Percentiles rank a stretch among this genome's conserved stretches.
phyloP scores from a whole-genome alignment of 1,140 invertebrate species.

The Drosophila gunungcola region DNA sequence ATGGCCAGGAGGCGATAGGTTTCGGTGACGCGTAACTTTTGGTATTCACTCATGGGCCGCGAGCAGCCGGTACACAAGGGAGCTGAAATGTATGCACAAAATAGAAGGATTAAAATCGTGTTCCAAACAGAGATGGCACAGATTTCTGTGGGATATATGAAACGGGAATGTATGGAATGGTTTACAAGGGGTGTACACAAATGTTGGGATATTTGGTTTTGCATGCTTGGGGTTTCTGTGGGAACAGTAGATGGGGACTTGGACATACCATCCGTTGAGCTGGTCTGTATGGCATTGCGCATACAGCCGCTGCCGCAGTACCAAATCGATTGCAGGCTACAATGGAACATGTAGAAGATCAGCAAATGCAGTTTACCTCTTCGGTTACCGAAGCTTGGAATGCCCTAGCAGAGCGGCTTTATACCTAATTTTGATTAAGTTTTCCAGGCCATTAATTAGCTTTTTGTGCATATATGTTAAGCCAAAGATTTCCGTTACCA shows the following conservation, averaged over 20 bases:
- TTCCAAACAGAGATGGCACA: background rate
- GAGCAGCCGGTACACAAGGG: slow-evolving; percentile 68
- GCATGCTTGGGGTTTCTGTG: background rate
- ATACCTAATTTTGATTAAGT: too few species aligned
- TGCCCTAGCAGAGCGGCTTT: background rate
- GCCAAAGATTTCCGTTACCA: too few species aligned
- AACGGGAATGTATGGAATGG: background rate
- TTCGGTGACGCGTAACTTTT: slow-evolving; percentile 64
- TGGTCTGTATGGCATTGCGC: slow-evolving; percentile 74
- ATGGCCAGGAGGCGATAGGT: slow-evolving; percentile 56
- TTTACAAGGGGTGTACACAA: background rate
- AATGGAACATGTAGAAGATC: slow-evolving; percentile 1
- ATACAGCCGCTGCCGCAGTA: slow-evolving; percentile 71
- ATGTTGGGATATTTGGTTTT: background rate
- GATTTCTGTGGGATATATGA: background rate
- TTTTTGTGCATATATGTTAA: too few species aligned
- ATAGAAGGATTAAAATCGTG: background rate
- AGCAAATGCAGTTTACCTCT: background rate
- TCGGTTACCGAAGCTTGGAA: background rate
- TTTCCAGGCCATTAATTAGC: too few species aligned
- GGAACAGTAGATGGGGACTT: background rate
- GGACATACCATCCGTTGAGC: slow-evolving; percentile 66
- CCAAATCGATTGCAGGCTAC: slow-evolving; percentile 78
- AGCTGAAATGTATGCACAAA: slow-evolving; percentile 36
- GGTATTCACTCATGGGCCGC: slow-evolving; percentile 74